A percentile compares a stretch with the other conserved stretches of the same genome.
phyloP scores from a whole-genome alignment of 1,140 invertebrate species.

The Arion vulgaris region DNA sequence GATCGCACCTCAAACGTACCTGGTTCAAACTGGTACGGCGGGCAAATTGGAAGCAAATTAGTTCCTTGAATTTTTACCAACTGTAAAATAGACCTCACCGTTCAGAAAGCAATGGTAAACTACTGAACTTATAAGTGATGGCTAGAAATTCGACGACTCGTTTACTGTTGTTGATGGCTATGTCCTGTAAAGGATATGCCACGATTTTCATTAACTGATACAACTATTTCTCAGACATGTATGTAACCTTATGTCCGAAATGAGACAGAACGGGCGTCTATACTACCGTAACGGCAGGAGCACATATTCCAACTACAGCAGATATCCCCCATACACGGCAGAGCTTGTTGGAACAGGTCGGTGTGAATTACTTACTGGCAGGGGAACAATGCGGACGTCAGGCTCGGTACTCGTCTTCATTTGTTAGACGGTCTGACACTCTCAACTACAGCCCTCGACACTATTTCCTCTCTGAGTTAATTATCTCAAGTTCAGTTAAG shows the following conservation, averaged over 20 bases:
- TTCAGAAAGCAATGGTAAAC: too few species aligned
- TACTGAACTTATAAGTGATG: too few species aligned
- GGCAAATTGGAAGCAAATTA: too few species aligned
- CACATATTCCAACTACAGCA: not conserved
- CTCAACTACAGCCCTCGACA: not conserved
- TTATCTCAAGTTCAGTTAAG: not conserved
- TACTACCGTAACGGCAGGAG: not conserved
- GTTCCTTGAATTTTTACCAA: too few species aligned
- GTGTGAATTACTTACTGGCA: not conserved
- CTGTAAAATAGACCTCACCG: too few species aligned
- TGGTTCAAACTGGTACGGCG: too few species aligned
- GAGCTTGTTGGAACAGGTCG: not conserved
- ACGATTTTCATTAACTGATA: too few species aligned
- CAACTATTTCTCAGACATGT: not conserved
- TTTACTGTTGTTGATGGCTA: too few species aligned
- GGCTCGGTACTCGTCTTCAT: not conserved
- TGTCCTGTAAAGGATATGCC: too few species aligned
- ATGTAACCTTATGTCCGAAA: not conserved
- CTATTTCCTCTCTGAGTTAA: not conserved
- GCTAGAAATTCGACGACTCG: too few species aligned
- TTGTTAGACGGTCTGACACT: not conserved
- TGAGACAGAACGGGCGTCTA: not conserved
- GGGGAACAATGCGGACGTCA: constrained; percentile 10
- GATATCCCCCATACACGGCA: not conserved
- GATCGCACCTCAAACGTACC: too few species aligned